Evolutionary conservation across 2,888 invertebrate genomes (phyloP), one percentile per base, ranked within the genome.

Genomic region (Mesorhabditis belari): DNA sequence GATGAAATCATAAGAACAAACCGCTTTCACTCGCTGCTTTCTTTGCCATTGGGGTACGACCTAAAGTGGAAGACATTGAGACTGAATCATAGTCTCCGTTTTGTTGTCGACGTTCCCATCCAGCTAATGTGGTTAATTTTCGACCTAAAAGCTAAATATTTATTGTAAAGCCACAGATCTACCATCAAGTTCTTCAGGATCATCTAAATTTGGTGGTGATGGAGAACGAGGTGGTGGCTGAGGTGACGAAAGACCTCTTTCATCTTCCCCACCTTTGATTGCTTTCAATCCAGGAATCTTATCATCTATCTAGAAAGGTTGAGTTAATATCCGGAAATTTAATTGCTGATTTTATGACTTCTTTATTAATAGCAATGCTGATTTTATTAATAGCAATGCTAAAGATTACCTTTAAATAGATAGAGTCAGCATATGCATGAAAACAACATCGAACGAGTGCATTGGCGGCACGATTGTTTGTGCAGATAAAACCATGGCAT

Each of bases 401-500:
- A n/a, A n/a, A n/a, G 25, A 25, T 26, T 54, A 57, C 50, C 29
- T 69, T 67, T 53, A 77, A 49, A 53, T 92, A 92, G 70, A 91
- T 91, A 75, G 91, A 91, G 83, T 94, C 94, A 0, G 93, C 93
- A 83, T 94, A 95, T 56, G 94, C 92, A 84, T 94, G 94, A 84
- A 95, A 95, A 84, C 93, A 94, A 83, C 93, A 93, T 76, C 82
- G 62, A 64, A 80, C 80, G 80, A 98, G 87, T 75, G 96, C 95
- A 83, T 96, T 92, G 67, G 96, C 96, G 54, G 96, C 95, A 81
- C 92, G 90, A 83, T 93, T 92, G 62, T 92, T 88, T 76, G 93
- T 91, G 84, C 94, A 93, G 80, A 98, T 92, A 84, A 98, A 96
- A 68, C 94, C 93, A 85, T 98, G 96, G 85, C 96, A 96, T 85